Conservation (phyloP, 2,888 invertebrate species). For the Sarcophaga carnaria region DNA sequence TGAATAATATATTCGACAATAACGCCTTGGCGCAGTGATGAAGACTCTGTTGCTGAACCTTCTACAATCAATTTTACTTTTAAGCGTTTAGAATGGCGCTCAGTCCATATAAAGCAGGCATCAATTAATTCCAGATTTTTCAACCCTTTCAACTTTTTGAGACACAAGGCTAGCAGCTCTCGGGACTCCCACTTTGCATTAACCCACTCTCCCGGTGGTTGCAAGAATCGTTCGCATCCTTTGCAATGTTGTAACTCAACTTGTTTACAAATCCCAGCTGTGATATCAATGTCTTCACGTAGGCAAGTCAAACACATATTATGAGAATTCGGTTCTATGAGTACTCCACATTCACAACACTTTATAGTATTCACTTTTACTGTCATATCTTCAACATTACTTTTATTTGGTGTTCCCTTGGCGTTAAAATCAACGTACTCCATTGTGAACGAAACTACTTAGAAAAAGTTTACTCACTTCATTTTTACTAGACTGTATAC, state of each 20-base stretch:
- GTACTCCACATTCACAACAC: constrained; percentile 96
- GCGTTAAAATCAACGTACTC: constrained; percentile 63
- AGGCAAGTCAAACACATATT: constrained; percentile 99
- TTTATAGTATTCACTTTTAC: constrained; percentile 80
- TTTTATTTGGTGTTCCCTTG: constrained; percentile 5
- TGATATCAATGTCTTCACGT: constrained; percentile 95
- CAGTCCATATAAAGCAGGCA: constrained; percentile 99
- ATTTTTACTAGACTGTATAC: background rate
- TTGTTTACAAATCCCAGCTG: constrained; percentile 97
- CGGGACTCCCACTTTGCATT: constrained; percentile 92
- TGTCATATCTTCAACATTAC: constrained; percentile 22
- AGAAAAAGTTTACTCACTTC: background rate
- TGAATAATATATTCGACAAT: constrained; percentile 95
- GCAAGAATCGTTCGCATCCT: constrained; percentile 97
- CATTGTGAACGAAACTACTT: constrained; percentile 23
- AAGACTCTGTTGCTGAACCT: constrained; percentile 35
- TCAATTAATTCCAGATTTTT: constrained; percentile 95
- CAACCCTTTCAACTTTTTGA: constrained; percentile 95
- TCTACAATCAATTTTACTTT: constrained; percentile 95
- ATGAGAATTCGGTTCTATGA: constrained; percentile 96
- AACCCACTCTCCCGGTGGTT: constrained; percentile 95
- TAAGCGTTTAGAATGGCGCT: constrained; percentile 98
- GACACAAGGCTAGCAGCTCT: constrained; percentile 93
- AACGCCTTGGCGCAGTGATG: constrained; percentile 94
- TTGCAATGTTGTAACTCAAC: constrained; percentile 93